Base-by-base conservation (phyloP, 2,797 vertebrate genomes). In the Danio albolineatus region DNA sequence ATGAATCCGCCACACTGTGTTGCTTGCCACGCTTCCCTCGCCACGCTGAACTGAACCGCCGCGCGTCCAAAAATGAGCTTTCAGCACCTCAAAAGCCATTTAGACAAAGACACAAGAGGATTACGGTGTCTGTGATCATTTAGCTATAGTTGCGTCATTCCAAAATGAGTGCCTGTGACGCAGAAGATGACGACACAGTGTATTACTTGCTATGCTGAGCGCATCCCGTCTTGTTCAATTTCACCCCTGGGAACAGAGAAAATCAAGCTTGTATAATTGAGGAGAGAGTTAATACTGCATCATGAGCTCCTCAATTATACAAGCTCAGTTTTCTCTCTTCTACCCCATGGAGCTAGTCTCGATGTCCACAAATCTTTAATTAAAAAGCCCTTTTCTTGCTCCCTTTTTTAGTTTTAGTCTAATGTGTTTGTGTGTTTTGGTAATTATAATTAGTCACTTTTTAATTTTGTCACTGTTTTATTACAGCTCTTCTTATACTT, bases 241-340 rank as follows among this genome's bases (percentile, higher is more conserved):
- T 56, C 13, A 66, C 74, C 51, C 13, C 10, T 56, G 51, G 61
- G 41, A 69, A 19, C 53, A 69, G 44, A 60, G 36, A 71, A 56
- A 71, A 78, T 43, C 6, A 39, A 71, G 56, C 36, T 71, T 71
- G 66, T 78, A 53, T 61, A 51, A 78, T 71, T 78, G 36, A 78
- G 46, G 10, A 62, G 44, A 16, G 17, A 61, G 17, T 51, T 61
- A 78, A 71, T 71, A 51, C 44, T 39, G 28, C 44, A 78, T 78
- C 44, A 70, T n/a, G 3, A 69, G 19, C 36, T 77, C 41, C 4
- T 67, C 19, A 44, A 44, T 57, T 76, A 53, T 43, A 65, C 60
- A 43, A 54, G 13, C 10, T 39, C 38, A 0, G 12, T 43, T 65
- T 36, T 76, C 39, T 76, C 16, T 62, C 10, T 61, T 13, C 17